phyloP scores from a whole-genome alignment of 2,797 vertebrate species.

The Graptemys geographica region DNA sequence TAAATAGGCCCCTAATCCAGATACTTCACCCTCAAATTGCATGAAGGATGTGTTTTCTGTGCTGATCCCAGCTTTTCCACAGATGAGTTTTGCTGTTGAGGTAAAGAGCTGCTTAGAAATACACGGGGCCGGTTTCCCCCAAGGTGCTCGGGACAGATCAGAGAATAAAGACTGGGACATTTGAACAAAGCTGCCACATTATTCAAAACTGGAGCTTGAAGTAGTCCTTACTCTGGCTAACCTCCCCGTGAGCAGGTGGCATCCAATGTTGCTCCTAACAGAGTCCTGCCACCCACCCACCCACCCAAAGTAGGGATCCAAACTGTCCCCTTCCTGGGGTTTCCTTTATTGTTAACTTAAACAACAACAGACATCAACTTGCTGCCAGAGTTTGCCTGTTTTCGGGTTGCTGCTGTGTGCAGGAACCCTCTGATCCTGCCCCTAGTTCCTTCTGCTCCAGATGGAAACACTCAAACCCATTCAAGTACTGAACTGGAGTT shows the following conservation, averaged over 20 bases:
- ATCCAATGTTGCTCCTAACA: neutral
- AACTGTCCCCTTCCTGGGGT: neutral
- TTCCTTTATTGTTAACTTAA: neutral
- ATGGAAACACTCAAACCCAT: neutral
- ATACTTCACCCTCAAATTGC: neutral
- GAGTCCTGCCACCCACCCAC: neutral
- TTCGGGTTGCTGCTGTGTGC: neutral
- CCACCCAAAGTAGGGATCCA: neutral
- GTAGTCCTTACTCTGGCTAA: neutral
- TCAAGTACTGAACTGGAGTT: neutral
- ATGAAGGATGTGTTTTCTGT: too few species aligned
- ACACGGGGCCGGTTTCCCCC: neutral
- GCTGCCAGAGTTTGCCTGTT: neutral
- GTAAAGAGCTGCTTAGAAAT: neutral
- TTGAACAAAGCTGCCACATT: neutral
- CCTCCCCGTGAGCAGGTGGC: neutral
- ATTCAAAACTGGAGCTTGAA: neutral
- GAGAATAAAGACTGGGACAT: neutral
- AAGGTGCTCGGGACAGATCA: neutral
- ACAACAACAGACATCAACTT: neutral
- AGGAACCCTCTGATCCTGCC: neutral
- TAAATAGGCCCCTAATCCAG: neutral
- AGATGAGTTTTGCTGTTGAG: neutral
- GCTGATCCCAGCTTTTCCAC: neutral
- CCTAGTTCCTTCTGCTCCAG: neutral